phyloP scores from a whole-genome alignment of 2,888 invertebrate genomes.

The Nymphalis urticae region DNA sequence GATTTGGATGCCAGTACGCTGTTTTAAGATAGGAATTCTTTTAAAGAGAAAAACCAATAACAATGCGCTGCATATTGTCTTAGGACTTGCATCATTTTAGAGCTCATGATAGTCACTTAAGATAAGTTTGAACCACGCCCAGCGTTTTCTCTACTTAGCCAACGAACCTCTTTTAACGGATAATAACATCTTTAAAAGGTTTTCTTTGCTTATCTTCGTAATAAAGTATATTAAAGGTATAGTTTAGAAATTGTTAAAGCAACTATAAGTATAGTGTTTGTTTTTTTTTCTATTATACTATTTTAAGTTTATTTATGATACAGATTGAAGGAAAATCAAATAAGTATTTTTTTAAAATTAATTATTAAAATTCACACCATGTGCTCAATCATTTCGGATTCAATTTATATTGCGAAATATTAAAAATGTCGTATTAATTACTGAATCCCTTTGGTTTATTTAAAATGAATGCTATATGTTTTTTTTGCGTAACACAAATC shows the following conservation, averaged over 20 bases:
- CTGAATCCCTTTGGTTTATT: too few relatives aligned
- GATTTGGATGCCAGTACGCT: too few relatives aligned
- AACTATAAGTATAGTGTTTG: neutral
- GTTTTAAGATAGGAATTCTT: too few relatives aligned
- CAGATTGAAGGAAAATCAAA: too few relatives aligned
- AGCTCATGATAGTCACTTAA: slow-evolving; percentile 4
- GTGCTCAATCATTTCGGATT: too few relatives aligned
- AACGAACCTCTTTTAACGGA: slow-evolving; percentile 13
- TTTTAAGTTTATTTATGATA: neutral
- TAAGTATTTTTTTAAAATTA: too few relatives aligned
- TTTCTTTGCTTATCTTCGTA: slow-evolving; percentile 15
- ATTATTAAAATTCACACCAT: too few relatives aligned
- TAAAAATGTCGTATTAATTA: too few relatives aligned
- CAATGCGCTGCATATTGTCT: neutral
- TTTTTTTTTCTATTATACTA: neutral
- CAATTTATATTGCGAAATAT: too few relatives aligned
- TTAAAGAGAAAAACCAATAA: too few relatives aligned
- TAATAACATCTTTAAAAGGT: slow-evolving; percentile 2
- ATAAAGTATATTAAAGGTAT: slow-evolving; percentile 8
- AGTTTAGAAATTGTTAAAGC: neutral
- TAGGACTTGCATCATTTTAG: neutral
- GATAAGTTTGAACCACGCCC: slow-evolving; percentile 5
- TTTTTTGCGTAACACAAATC: slow-evolving; percentile 20
- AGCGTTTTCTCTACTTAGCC: slow-evolving; percentile 13
- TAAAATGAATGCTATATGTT: too few relatives aligned